Percentiles rank a stretch among this genome's conserved stretches.
phyloP scores from a whole-genome alignment of 2,113 vertebrate species.

The Eublepharis macularius region DNA sequence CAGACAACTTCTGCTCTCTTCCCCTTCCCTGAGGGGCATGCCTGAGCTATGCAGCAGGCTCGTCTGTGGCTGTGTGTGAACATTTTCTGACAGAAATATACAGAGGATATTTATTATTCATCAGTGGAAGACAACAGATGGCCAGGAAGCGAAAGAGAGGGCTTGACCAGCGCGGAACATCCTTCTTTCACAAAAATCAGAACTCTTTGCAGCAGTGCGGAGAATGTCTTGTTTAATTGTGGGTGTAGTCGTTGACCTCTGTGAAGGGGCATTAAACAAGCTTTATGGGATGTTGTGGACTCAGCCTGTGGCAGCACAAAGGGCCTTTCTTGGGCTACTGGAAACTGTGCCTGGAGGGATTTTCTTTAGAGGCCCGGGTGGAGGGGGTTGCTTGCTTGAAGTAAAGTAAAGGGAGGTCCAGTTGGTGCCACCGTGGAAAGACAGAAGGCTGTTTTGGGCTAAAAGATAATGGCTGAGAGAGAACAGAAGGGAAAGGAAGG shows the following conservation, averaged over 20 bases:
- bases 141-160: constrained; percentile 29
- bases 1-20: neutral
- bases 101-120: constrained; percentile 38
- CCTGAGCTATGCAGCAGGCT: neutral
- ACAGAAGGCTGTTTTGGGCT: neutral
- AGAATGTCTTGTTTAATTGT: constrained; percentile 29
- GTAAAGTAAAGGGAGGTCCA: neutral
- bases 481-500: too few species aligned
- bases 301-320: neutral
- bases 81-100: neutral
- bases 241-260: constrained; percentile 55
- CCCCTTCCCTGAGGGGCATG: neutral
- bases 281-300: neutral
- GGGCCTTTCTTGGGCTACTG: neutral
- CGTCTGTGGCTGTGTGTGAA: neutral
- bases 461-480: too few species aligned
- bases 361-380: neutral
- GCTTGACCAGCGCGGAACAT: neutral
- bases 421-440: neutral
- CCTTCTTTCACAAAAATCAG: constrained; percentile 31
- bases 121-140: constrained; percentile 46
- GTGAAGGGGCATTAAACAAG: constrained; percentile 46
- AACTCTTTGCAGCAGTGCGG: constrained; percentile 8
- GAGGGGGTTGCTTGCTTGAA: neutral
- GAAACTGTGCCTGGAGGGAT: neutral